A percentile compares a stretch with the other conserved stretches of the same genome.
Conservation (phyloP, 2,797 vertebrate genomes). For the Capromys pilorides region DNA sequence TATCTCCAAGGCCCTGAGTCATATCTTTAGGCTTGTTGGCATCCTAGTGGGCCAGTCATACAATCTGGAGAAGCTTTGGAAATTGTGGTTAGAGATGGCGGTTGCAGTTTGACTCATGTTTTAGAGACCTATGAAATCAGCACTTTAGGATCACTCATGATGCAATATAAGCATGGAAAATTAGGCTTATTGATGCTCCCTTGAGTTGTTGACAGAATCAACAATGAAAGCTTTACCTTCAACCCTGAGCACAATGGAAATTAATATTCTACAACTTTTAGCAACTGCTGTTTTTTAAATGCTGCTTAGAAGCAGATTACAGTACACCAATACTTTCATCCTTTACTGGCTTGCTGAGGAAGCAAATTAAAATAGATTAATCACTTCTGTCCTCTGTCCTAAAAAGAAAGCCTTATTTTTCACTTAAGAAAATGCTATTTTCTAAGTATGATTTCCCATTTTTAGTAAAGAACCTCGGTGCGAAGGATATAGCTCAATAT, state of each 20-base stretch:
- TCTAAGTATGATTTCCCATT: conserved; percentile 47
- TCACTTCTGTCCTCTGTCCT: background rate
- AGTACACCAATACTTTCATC: conserved; percentile 26
- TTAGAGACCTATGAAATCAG: background rate
- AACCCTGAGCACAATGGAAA: background rate
- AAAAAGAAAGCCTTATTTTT: conserved; percentile 62
- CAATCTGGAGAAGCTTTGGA: background rate
- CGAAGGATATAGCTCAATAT: conserved; percentile 52
- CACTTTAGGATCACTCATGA: background rate
- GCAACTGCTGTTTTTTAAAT: conserved; percentile 25
- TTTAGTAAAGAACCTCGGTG: background rate
- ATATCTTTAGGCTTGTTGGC: background rate
- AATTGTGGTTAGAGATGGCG: background rate
- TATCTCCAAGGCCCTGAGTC: background rate
- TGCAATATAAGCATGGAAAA: background rate
- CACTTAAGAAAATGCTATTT: conserved; percentile 57
- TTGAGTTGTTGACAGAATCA: conserved; percentile 15
- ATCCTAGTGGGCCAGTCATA: background rate
- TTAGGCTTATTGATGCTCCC: background rate
- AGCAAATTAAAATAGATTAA: conserved; percentile 52
- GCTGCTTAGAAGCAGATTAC: background rate
- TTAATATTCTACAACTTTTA: conserved; percentile 5
- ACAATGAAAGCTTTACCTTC: background rate
- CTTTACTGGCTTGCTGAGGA: conserved; percentile 36
- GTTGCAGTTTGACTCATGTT: background rate